phyloP scores from a whole-genome alignment of 1,140 invertebrate species.

The Diorhabda carinulata region DNA sequence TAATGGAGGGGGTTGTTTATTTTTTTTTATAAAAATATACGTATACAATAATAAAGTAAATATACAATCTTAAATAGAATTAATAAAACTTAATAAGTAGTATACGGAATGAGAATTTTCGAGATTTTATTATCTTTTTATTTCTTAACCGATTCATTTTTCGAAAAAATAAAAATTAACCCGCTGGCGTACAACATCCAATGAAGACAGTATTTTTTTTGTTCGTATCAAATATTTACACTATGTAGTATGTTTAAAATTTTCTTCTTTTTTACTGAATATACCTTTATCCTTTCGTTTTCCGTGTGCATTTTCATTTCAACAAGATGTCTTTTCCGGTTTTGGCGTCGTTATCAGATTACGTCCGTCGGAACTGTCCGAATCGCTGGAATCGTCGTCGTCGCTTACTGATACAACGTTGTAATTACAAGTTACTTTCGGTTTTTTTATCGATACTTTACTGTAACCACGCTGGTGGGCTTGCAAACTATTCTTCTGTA shows the following conservation, averaged over 20 bases:
- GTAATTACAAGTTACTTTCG: slow-evolving; percentile 48
- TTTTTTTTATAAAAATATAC: background rate
- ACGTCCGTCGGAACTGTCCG: slow-evolving; percentile 43
- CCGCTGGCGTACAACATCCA: slow-evolving; percentile 8
- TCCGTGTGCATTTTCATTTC: slow-evolving; percentile 22
- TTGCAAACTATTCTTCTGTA: slow-evolving; percentile 43
- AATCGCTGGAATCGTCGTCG: slow-evolving; percentile 44
- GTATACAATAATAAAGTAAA: background rate
- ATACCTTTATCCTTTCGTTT: too few relatives aligned
- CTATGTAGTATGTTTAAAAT: slow-evolving; percentile 11
- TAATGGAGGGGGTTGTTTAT: too few relatives aligned
- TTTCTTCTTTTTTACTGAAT: background rate
- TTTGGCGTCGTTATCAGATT: slow-evolving; percentile 40
- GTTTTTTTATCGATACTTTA: slow-evolving; percentile 47
- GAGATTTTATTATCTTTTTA: background rate
- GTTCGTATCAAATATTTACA: slow-evolving; percentile 23
- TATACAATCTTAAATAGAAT: too few relatives aligned
- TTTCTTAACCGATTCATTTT: background rate
- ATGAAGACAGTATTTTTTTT: slow-evolving; percentile 38
- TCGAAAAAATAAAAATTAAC: too few relatives aligned
- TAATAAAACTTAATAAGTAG: too few relatives aligned
- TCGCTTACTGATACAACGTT: slow-evolving; percentile 47
- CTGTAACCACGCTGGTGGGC: slow-evolving; percentile 40
- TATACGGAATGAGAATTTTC: too few relatives aligned
- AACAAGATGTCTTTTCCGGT: slow-evolving; percentile 42